Evolutionary conservation across 2,113 vertebrate genomes (phyloP).

Genomic region (Mirounga angustirostris): DNA sequence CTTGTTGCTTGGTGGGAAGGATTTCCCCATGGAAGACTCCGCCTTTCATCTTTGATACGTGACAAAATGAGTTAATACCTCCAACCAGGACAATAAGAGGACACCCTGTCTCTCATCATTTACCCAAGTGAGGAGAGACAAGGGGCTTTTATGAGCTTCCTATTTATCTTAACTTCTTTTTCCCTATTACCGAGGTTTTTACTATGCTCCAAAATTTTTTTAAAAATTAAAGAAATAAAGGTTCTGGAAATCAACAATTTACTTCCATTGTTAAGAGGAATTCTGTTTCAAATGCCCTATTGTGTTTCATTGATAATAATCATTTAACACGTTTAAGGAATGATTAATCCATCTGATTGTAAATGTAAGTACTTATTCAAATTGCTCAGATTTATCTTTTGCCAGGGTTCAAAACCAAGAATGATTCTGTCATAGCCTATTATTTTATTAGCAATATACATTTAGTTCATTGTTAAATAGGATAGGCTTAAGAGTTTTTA

Average conservation of each 20-base stretch:
- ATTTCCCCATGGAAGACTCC: neutral
- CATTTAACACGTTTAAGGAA: neutral
- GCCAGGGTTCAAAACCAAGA: neutral
- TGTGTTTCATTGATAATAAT: neutral
- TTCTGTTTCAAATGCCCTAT: neutral
- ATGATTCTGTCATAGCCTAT: neutral
- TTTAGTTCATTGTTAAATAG: neutral
- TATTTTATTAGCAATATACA: slow-evolving; percentile 34
- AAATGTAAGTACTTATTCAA: slow-evolving; percentile 33
- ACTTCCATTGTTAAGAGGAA: slow-evolving; percentile 12
- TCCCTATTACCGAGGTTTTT: neutral
- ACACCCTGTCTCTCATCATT: neutral
- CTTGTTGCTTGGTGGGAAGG: neutral
- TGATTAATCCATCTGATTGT: neutral
- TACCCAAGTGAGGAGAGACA: neutral
- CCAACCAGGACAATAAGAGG: neutral
- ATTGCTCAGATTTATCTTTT: slow-evolving; percentile 22
- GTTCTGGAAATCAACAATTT: neutral
- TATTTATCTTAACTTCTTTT: neutral
- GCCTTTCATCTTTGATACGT: neutral
- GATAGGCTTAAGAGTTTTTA: neutral
- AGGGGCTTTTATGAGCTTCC: neutral
- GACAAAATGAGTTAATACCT: neutral
- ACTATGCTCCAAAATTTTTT: neutral
- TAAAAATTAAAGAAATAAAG: neutral